Conservation (phyloP, 2,888 invertebrate genomes). For the Xanthia icteritia region DNA sequence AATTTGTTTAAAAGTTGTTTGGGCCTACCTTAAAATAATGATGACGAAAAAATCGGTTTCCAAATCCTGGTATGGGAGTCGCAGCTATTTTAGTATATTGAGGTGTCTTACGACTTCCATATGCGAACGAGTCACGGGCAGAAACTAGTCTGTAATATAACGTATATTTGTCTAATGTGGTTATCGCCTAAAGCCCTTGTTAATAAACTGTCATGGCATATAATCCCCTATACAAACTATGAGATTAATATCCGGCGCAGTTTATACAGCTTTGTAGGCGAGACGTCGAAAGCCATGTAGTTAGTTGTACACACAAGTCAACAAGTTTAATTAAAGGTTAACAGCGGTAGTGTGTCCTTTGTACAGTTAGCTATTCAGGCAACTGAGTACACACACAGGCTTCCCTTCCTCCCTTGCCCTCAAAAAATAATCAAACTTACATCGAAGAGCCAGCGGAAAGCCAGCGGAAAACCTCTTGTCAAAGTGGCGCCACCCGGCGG, state of each 20-base stretch:
- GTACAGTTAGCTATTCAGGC: constrained; percentile 5
- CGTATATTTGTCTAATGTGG: not conserved
- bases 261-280: constrained; percentile 43
- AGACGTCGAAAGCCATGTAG: constrained; percentile 46
- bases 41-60: too few species aligned
- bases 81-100: too few species aligned
- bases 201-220: constrained; percentile 25
- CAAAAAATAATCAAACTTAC: not conserved
- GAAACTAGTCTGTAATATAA: not conserved
- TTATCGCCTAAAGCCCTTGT: constrained; percentile 17
- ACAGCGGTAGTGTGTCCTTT: constrained; percentile 36
- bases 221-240: constrained; percentile 43
- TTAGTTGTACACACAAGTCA: constrained; percentile 53
- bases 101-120: too few species aligned
- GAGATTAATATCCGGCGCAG: constrained; percentile 44
- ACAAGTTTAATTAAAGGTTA: constrained; percentile 64
- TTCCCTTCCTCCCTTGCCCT: not conserved
- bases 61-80: too few species aligned
- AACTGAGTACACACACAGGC: too few species aligned
- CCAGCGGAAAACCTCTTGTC: too few species aligned
- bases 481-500: too few species aligned
- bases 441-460: too few species aligned
- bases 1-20: too few species aligned
- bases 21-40: too few species aligned
- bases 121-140: too few species aligned